These are phyloP conservation scores for Eulemur albifrons DNA, from an alignment of 2,797 vertebrate species.

Conservation along the genomic window DNA sequence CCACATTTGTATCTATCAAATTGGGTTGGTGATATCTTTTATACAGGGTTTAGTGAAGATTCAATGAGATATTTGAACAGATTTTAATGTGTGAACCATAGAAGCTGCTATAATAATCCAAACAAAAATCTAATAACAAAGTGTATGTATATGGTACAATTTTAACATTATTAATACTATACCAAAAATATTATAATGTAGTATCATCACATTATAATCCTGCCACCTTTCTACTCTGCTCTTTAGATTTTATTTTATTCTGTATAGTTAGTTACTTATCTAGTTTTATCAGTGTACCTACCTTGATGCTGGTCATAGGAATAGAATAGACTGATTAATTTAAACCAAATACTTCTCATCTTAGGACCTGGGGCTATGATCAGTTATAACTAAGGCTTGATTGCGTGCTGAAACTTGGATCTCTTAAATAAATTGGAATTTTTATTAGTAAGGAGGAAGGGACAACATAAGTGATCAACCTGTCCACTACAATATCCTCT, in stretches of 20 bases:
- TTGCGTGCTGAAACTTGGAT: not conserved
- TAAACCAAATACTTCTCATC: not conserved
- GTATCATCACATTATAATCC: not conserved
- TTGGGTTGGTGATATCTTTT: not conserved
- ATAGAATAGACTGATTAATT: not conserved
- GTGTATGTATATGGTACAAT: not conserved
- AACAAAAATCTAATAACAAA: conserved; percentile 20
- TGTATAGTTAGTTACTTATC: not conserved
- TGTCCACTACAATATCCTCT: not conserved
- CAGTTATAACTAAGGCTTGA: not conserved
- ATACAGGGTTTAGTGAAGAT: not conserved
- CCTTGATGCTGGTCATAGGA: not conserved
- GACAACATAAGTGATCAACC: not conserved
- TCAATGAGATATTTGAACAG: conserved; percentile 6
- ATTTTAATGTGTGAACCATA: not conserved
- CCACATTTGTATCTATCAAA: not conserved
- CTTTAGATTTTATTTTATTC: not conserved
- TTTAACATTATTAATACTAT: not conserved
- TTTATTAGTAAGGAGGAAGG: not conserved
- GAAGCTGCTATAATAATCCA: not conserved
- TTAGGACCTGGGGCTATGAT: not conserved
- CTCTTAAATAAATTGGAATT: not conserved
- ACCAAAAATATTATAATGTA: not conserved
- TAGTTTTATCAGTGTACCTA: not conserved
- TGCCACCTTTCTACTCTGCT: not conserved